Evolutionary conservation across 2,888 invertebrate species (phyloP).

Genomic region (Caenorhabditis doughertyi): DNA sequence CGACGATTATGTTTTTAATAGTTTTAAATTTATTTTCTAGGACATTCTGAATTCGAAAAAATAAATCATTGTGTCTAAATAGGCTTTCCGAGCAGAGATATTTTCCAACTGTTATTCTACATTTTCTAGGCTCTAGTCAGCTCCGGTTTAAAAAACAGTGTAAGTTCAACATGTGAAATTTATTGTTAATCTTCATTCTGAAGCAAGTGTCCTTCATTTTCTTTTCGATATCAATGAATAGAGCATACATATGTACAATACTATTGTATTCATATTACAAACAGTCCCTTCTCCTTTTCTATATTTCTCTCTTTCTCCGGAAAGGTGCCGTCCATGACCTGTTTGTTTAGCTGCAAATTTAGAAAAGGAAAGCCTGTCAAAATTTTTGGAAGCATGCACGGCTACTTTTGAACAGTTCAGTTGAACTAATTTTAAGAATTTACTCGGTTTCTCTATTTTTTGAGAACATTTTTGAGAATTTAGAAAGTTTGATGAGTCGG

Average conservation of each 20-base stretch:
- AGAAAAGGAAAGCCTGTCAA: constrained; percentile 36
- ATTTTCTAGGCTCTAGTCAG: too few species aligned
- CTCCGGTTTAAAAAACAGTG: too few species aligned
- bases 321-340: constrained; percentile 61
- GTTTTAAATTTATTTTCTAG: too few species aligned
- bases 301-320: constrained; percentile 19
- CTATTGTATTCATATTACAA: constrained; percentile 49
- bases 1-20: too few species aligned
- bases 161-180: too few species aligned
- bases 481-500: neutral
- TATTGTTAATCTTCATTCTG: neutral
- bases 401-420: constrained; percentile 47
- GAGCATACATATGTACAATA: constrained; percentile 46
- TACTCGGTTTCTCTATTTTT: neutral
- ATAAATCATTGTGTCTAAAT: too few species aligned
- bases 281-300: constrained; percentile 33
- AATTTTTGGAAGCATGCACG: constrained; percentile 18
- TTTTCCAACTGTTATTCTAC: too few species aligned
- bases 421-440: neutral
- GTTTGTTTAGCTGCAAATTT: constrained; percentile 57
- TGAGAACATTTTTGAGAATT: neutral
- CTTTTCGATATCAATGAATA: constrained; percentile 46
- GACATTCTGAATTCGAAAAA: too few species aligned
- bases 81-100: too few species aligned
- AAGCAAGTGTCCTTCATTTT: neutral